A percentile compares a stretch with the other conserved stretches of the same genome.
Evolutionary conservation across 2,888 invertebrate genomes (phyloP).

Genomic region (Steinernema carpocapsae): DNA sequence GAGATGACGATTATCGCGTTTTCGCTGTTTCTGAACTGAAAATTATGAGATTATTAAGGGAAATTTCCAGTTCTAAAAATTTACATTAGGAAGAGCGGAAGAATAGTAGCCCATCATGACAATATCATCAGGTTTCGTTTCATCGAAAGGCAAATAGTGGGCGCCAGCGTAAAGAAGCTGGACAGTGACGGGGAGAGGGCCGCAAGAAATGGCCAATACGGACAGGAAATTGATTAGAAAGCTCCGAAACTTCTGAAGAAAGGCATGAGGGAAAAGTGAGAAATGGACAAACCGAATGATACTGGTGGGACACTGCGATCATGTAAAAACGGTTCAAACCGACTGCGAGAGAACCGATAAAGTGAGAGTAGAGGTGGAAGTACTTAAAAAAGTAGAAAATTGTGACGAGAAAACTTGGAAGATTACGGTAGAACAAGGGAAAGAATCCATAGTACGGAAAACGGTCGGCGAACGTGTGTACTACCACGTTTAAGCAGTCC

Average conservation of each 20-base stretch:
- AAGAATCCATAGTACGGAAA: neutral
- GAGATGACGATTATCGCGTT: neutral
- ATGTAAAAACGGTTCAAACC: neutral
- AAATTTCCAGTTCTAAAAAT: too few relatives aligned
- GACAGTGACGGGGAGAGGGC: neutral
- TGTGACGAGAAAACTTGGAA: neutral
- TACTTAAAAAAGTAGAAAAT: constrained; percentile 1
- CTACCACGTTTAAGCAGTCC: neutral
- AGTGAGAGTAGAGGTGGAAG: constrained; percentile 10
- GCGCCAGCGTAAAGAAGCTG: neutral
- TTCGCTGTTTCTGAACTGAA: constrained; percentile 3
- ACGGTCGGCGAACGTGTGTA: neutral
- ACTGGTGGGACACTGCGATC: neutral
- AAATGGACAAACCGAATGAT: neutral
- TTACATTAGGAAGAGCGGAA: neutral
- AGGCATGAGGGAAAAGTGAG: neutral
- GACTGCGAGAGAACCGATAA: neutral
- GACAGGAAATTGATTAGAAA: neutral
- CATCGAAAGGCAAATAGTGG: neutral
- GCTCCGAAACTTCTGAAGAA: neutral
- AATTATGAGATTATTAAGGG: too few relatives aligned
- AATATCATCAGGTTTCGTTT: neutral
- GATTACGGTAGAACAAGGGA: neutral
- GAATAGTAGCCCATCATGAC: neutral
- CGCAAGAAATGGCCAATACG: neutral